A percentile compares a stretch with the other conserved stretches of the same genome.
Evolutionary conservation across 2,113 vertebrate genomes (phyloP).

Genomic region (Saccopteryx leptura): DNA sequence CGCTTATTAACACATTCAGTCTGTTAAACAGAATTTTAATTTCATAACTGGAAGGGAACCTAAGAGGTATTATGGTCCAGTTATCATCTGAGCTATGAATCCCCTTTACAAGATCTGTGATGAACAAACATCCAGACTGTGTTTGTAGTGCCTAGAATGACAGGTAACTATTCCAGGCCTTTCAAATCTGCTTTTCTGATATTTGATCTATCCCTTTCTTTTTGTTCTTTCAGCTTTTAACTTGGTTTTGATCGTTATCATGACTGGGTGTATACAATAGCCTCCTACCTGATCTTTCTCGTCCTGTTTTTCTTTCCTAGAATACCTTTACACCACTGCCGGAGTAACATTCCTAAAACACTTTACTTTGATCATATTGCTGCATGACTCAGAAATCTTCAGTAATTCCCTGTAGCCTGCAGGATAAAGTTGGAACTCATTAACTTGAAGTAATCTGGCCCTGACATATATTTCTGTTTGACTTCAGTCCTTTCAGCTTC

Average conservation of each 20-base stretch:
- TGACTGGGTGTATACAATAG: constrained; percentile 15
- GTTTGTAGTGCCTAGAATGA: neutral
- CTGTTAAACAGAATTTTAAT: neutral
- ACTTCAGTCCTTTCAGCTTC: neutral
- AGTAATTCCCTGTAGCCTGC: constrained; percentile 23
- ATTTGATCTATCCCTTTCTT: neutral
- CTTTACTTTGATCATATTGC: constrained; percentile 62
- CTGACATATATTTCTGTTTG: constrained; percentile 4
- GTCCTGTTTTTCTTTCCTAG: constrained; percentile 4
- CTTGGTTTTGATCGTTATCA: constrained; percentile 26
- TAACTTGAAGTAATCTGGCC: constrained; percentile 53
- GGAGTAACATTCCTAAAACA: constrained; percentile 49
- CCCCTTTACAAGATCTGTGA: neutral
- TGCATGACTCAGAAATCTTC: constrained; percentile 12
- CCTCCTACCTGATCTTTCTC: constrained; percentile 41
- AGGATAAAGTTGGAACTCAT: constrained; percentile 48
- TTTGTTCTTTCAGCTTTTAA: neutral
- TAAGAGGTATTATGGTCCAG: neutral
- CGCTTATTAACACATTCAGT: neutral
- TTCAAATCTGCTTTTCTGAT: neutral
- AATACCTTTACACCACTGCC: constrained; percentile 37
- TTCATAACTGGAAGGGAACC: neutral
- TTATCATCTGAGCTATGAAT: neutral
- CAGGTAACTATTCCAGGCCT: neutral
- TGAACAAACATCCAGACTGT: neutral